Conservation (phyloP, 1,140 invertebrate genomes). For the Cyclargus thomasi region DNA sequence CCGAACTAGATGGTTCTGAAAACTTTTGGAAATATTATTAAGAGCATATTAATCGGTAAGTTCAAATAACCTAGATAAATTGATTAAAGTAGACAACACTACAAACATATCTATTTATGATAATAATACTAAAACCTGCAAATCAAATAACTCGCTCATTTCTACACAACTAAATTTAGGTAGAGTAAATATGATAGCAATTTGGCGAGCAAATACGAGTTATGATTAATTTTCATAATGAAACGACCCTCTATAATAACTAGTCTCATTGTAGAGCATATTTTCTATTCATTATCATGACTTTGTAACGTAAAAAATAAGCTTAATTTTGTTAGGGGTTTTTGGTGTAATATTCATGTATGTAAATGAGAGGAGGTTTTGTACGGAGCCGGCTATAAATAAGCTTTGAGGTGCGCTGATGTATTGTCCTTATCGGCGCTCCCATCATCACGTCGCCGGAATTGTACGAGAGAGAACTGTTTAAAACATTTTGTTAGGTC, state of each 20-base stretch:
- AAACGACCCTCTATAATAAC: neutral
- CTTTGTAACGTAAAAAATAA: neutral
- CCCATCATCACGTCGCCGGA: neutral
- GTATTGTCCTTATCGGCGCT: slow-evolving; percentile 1
- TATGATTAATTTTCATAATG: neutral
- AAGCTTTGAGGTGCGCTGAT: neutral
- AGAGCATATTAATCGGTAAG: too few relatives aligned
- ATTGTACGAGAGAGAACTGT: neutral
- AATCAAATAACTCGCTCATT: too few relatives aligned
- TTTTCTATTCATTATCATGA: too few relatives aligned
- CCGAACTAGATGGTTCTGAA: neutral
- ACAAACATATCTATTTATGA: too few relatives aligned
- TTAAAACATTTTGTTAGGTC: too few relatives aligned
- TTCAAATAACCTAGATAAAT: too few relatives aligned
- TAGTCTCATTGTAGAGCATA: neutral
- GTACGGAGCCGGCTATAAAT: neutral
- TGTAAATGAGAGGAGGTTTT: neutral
- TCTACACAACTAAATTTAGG: neutral
- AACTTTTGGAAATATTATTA: too few relatives aligned
- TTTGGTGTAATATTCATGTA: neutral
- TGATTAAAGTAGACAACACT: too few relatives aligned
- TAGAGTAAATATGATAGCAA: neutral
- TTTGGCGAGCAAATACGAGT: neutral
- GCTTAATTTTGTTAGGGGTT: neutral
- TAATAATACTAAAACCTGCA: too few relatives aligned